Conservation (phyloP, 2,113 vertebrate species). For the Gobius niger region DNA sequence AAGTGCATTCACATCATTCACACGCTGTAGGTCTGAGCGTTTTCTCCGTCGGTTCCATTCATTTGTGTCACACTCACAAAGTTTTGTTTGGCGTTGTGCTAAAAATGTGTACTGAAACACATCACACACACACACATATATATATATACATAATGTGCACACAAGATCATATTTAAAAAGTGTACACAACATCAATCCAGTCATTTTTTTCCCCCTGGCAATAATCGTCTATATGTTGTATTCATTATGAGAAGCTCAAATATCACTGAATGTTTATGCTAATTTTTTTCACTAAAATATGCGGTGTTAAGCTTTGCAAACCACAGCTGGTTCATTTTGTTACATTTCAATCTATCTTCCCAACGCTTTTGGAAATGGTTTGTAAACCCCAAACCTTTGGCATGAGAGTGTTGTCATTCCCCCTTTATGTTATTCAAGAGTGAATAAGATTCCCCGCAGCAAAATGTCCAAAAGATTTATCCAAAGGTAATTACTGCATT, state of each 20-base stretch:
- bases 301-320: not conserved
- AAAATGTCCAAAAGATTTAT: not conserved
- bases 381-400: constrained; percentile 10
- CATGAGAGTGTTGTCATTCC: constrained; percentile 46
- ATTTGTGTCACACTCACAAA: not conserved
- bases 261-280: not conserved
- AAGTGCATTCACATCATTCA: constrained; percentile 54
- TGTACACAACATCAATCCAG: not conserved
- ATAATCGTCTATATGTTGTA: not conserved
- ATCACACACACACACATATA: not conserved
- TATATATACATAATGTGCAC: not conserved
- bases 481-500: not conserved
- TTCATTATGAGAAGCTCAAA: not conserved
- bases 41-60: constrained; percentile 13
- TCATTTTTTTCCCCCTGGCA: not conserved
- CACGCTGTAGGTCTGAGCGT: constrained; percentile 42
- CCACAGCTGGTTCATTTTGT: not conserved
- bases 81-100: not conserved
- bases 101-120: not conserved
- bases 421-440: not conserved
- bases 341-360: not conserved
- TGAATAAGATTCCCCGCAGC: not conserved
- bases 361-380: not conserved
- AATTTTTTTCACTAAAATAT: not conserved
- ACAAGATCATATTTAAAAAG: too few species aligned